These are phyloP conservation scores for Mus spretus DNA, from an alignment of 2,797 vertebrate species.

Conservation along the genomic window DNA sequence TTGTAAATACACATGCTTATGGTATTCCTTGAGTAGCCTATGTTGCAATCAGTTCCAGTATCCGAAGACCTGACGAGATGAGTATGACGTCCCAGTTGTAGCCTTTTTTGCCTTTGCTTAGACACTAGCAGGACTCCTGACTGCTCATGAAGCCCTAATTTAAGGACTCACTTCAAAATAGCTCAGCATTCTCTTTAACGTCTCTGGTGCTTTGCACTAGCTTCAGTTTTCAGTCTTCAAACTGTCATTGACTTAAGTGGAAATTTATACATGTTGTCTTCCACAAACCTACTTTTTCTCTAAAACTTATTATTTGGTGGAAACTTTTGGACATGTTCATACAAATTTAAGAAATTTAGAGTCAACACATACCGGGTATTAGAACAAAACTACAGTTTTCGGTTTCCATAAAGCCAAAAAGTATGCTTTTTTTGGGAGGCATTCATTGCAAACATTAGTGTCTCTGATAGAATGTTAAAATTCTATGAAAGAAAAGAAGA, in stretches of 20 bases:
- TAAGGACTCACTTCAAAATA: neutral
- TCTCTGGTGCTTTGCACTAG: neutral
- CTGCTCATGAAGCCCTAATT: no score
- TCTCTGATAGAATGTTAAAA: neutral
- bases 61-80: no score
- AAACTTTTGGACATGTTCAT: neutral
- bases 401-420: slow-evolving; percentile 2
- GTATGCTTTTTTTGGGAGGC: neutral
- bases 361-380: neutral
- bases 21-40: neutral
- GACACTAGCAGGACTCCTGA: neutral
- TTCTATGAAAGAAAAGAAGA: neutral
- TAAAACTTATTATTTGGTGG: neutral
- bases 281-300: neutral
- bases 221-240: neutral
- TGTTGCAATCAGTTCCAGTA: neutral
- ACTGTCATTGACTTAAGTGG: neutral
- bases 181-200: neutral
- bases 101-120: neutral
- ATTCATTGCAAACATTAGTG: neutral
- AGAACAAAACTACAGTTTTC: slow-evolving; percentile 16
- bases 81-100: neutral
- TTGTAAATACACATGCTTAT: neutral
- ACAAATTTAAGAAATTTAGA: slow-evolving; percentile 23
- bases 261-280: neutral